Base-by-base conservation (phyloP, 2,797 vertebrate genomes). In the Coreius guichenoti region DNA sequence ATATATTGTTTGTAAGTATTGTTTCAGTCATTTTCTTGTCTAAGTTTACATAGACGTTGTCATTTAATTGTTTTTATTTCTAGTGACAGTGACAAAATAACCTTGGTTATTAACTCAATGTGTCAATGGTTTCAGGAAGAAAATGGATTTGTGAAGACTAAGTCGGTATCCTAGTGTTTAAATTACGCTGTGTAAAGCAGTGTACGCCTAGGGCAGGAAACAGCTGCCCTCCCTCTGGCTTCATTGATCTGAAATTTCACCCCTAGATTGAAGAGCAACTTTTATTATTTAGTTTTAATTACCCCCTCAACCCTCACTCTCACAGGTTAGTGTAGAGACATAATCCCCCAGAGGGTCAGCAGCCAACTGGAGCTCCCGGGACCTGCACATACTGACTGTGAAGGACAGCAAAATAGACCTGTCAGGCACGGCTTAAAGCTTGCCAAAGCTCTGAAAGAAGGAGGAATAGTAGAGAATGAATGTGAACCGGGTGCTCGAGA, bases 251-350 rank as follows among this genome's bases (percentile, higher is more conserved):
- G 88, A 92, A 94, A 94, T 93, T 92, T 93, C 94, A 92, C 92
- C 80, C 75, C 90, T 29, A 78, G 89, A 92, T 90, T 85, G 87
- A 87, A 86, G 87, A 92, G 87, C 91, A 92, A 87, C 92, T 93
- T 92, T 95, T 94, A 94, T 94, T 95, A 95, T 96, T 96, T 95
- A 94, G 93, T 93, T 96, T 95, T 95, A 96, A 96, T 96, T 96
- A 95, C 92, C 93, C 93, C 92, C 91, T 91, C 92, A 94, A 94
- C 94, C 95, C 95, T 94, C 94, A 92, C 92, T 93, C 93, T 93
- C 93, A 90, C 93, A 92, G 94, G 94, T 93, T 93, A 93, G 91
- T 92, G 91, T 92, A 93, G 93, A 92, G 93, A 94, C 92, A 93
- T 93, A 94, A 95, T 94, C 92, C 94, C 92, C 91, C 86, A 63